These are phyloP conservation scores for Pycnonotus jocosus DNA, from an alignment of 2,113 vertebrate genomes.

Conservation along the genomic window DNA sequence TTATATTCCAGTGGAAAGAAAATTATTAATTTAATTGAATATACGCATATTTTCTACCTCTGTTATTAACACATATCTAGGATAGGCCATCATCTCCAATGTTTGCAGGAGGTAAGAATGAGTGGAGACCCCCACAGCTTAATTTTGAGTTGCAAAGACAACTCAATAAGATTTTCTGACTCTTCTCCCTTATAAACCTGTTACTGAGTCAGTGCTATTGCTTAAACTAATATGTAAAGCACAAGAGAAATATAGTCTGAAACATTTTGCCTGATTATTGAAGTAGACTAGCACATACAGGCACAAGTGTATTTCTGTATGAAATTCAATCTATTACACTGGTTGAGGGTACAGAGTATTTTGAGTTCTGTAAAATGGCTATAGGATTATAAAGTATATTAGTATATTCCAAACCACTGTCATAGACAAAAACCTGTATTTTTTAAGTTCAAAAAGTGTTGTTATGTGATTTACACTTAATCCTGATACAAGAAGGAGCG, in stretches of 20 bases:
- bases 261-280: background rate
- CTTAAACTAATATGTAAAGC: background rate
- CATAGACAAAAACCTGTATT: background rate
- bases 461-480: background rate
- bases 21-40: conserved; percentile 41
- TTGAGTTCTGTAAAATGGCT: background rate
- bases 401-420: background rate
- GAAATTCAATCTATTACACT: background rate
- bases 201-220: background rate
- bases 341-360: background rate
- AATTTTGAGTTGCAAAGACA: conserved; percentile 11
- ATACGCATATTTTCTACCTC: conserved; percentile 12
- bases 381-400: background rate
- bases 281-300: background rate
- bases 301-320: background rate
- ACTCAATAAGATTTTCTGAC: background rate
- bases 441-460: background rate
- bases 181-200: background rate
- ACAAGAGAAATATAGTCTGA: background rate
- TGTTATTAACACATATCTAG: conserved; percentile 36
- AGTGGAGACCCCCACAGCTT: background rate
- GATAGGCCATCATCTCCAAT: conserved; percentile 25
- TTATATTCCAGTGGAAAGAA: conserved; percentile 42
- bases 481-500: background rate
- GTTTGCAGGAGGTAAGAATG: conserved; percentile 1